Conservation (phyloP, 2,113 vertebrate species). For the Pungitius pungitius region DNA sequence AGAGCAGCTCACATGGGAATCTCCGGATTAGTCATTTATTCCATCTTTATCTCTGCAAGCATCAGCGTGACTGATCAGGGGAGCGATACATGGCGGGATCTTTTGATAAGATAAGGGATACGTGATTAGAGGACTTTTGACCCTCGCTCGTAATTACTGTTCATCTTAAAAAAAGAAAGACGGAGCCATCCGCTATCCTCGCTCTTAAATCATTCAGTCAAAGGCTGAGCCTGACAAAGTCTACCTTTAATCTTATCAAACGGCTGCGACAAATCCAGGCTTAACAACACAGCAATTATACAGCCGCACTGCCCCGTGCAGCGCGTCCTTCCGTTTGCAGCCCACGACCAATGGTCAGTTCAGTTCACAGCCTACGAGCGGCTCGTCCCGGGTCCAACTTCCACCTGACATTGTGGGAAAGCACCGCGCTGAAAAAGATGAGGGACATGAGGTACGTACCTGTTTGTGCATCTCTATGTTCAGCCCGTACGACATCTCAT, state of each 20-base stretch:
- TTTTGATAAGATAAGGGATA: conserved; percentile 52
- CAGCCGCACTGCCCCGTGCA: conserved; percentile 30
- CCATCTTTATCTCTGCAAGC: conserved; percentile 50
- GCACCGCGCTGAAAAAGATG: conserved; percentile 37
- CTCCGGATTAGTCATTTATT: conserved; percentile 55
- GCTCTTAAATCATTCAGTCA: conserved; percentile 74
- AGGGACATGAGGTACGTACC: conserved; percentile 70
- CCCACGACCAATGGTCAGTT: conserved; percentile 38
- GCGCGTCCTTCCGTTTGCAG: conserved; percentile 37
- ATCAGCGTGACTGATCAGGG: conserved; percentile 51
- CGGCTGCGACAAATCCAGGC: conserved; percentile 59
- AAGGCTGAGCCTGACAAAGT: conserved; percentile 71
- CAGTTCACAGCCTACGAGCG: conserved; percentile 36
- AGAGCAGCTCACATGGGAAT: conserved; percentile 42
- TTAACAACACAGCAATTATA: conserved; percentile 32
- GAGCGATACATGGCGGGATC: conserved; percentile 48
- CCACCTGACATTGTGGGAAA: conserved; percentile 35
- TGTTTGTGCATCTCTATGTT: conserved; percentile 99
- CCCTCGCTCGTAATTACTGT: conserved; percentile 62
- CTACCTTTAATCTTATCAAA: conserved; percentile 80
- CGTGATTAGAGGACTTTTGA: conserved; percentile 58
- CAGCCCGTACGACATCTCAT: conserved; percentile 98
- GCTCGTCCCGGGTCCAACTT: conserved; percentile 47
- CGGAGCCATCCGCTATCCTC: conserved; percentile 59
- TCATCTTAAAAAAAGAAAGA: conserved; percentile 55